Evolutionary conservation across 2,113 vertebrate genomes (phyloP).

Genomic region (Paedocypris sp.): DNA sequence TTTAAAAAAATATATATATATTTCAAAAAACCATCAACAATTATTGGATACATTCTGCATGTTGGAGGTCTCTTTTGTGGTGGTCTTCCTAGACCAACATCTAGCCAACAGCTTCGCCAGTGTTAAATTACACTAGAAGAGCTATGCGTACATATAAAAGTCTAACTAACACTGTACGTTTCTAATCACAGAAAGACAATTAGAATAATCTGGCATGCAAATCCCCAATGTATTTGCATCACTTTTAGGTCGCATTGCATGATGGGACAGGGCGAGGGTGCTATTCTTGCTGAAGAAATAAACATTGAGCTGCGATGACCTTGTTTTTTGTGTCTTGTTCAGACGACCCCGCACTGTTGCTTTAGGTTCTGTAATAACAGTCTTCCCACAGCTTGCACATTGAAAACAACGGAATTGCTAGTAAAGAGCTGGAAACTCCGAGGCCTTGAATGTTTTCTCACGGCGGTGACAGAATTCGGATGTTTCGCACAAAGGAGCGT

Average conservation of each 20-base stretch:
- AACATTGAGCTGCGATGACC: not conserved
- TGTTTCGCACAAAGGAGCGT: not conserved
- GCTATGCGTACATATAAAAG: no score
- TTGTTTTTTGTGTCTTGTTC: not conserved
- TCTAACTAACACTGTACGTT: no score
- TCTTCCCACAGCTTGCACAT: not conserved
- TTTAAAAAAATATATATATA: no score
- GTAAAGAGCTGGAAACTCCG: not conserved
- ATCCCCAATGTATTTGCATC: no score
- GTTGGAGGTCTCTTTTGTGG: no score
- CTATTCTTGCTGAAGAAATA: not conserved
- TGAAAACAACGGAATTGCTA: conserved; percentile 1
- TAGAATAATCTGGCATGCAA: no score
- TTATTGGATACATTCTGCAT: no score
- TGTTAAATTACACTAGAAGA: no score
- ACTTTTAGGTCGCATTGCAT: not conserved
- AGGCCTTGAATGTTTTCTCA: conserved; percentile 8
- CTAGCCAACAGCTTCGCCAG: no score
- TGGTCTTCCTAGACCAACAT: no score
- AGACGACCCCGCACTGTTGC: not conserved
- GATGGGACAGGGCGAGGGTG: not conserved
- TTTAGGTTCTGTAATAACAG: conserved; percentile 1
- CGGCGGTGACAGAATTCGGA: conserved; percentile 7
- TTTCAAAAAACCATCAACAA: no score
- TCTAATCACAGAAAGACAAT: no score